Conservation (phyloP, 2,797 vertebrate species). For the Clamator glandarius region DNA sequence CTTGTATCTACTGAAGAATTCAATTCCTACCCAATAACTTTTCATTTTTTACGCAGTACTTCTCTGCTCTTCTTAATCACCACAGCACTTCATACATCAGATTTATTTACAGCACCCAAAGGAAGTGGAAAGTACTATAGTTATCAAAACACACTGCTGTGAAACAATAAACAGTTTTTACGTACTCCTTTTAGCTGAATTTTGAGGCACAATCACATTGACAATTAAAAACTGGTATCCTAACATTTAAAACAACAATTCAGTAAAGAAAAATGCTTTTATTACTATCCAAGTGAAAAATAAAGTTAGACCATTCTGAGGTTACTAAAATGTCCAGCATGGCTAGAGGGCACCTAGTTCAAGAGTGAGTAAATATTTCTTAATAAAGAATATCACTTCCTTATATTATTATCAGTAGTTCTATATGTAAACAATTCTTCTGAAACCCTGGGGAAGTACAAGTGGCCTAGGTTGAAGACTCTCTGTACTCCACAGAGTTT, state of each 20-base stretch:
- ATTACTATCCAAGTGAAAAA: background rate
- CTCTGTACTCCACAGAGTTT: background rate
- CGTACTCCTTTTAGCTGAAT: background rate
- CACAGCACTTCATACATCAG: background rate
- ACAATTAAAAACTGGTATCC: background rate
- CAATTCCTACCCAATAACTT: background rate
- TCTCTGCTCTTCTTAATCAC: background rate
- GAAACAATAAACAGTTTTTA: background rate
- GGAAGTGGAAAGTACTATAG: background rate
- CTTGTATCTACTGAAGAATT: background rate
- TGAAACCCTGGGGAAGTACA: background rate
- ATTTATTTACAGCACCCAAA: background rate
- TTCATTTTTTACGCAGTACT: background rate
- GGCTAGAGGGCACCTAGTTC: background rate
- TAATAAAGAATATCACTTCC: background rate
- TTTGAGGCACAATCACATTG: background rate
- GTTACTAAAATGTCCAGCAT: background rate
- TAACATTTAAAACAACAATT: background rate
- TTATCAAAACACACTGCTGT: background rate
- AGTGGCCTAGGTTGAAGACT: background rate
- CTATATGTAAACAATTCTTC: background rate
- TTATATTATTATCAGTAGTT: background rate
- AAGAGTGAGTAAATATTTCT: background rate
- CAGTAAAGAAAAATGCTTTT: background rate
- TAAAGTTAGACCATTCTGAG: background rate